phyloP scores from a whole-genome alignment of 2,797 vertebrate genomes.

The Gobionotothen gibberifrons region DNA sequence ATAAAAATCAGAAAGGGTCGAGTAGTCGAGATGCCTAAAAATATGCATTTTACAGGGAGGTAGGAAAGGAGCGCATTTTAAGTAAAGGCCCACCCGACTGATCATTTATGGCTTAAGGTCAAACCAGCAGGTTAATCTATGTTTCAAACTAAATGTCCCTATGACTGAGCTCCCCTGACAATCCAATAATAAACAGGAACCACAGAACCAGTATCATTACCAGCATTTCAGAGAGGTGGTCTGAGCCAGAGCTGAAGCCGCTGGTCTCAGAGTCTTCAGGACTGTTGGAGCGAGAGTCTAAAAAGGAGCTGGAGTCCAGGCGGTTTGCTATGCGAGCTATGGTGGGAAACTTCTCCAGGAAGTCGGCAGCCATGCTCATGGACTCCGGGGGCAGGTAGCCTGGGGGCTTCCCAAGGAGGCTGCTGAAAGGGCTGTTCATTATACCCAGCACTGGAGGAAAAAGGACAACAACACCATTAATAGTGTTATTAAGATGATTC shows the following conservation, averaged over 20 bases:
- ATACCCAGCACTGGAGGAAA: conserved; percentile 88
- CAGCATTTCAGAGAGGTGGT: conserved; percentile 92
- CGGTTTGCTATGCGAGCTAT: conserved; percentile 88
- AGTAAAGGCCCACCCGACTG: no score
- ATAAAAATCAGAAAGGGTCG: no score
- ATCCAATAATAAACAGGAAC: background rate
- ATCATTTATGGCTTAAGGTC: no score
- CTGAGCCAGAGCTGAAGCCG: conserved; percentile 98
- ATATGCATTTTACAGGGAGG: no score
- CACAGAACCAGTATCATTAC: conserved; percentile 27
- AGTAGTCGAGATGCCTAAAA: no score
- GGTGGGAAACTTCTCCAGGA: conserved; percentile 91
- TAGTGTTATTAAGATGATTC: background rate
- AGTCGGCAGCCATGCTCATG: conserved; percentile 89
- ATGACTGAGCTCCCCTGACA: background rate
- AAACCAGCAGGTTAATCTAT: no score
- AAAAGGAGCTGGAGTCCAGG: conserved; percentile 89
- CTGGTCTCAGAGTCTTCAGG: conserved; percentile 98
- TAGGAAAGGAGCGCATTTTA: no score
- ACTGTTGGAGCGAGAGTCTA: conserved; percentile 97
- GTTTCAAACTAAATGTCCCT: background rate
- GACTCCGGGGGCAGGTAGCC: conserved; percentile 89
- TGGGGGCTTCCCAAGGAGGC: conserved; percentile 87
- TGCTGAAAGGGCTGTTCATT: conserved; percentile 90
- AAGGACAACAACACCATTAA: conserved; percentile 27